phyloP scores from a whole-genome alignment of 2,797 vertebrate species.

The Tokudaia muenninki region DNA sequence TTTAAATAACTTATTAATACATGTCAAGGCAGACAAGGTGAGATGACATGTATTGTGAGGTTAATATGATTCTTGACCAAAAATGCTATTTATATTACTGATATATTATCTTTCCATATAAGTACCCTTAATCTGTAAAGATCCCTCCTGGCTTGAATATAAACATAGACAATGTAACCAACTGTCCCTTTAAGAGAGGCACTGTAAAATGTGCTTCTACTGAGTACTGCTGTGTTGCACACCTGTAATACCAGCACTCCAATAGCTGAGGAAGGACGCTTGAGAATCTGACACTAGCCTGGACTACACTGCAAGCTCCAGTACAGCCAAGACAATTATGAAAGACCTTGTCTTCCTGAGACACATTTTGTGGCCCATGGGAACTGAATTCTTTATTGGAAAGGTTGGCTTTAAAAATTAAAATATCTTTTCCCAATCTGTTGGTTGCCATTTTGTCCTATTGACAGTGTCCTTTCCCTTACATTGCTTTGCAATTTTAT shows the following conservation, averaged over 20 bases:
- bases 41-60: background rate
- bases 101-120: slow-evolving; percentile 3
- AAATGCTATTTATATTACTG: background rate
- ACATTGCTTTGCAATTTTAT: too few relatives aligned
- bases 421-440: background rate
- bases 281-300: background rate
- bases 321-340: background rate
- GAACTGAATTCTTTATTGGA: background rate
- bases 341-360: background rate
- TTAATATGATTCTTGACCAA: slow-evolving; percentile 40
- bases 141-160: background rate
- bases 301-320: background rate
- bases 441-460: too few relatives aligned
- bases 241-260: background rate
- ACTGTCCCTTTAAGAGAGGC: background rate
- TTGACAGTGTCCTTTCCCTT: too few relatives aligned
- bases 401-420: slow-evolving; percentile 27
- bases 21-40: background rate
- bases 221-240: background rate
- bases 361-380: background rate
- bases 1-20: background rate
- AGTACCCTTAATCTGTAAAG: background rate
- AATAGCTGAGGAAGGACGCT: background rate
- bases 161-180: background rate
- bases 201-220: background rate